Conservation (phyloP, 2,113 vertebrate species). For the Damaliscus lunatus region DNA sequence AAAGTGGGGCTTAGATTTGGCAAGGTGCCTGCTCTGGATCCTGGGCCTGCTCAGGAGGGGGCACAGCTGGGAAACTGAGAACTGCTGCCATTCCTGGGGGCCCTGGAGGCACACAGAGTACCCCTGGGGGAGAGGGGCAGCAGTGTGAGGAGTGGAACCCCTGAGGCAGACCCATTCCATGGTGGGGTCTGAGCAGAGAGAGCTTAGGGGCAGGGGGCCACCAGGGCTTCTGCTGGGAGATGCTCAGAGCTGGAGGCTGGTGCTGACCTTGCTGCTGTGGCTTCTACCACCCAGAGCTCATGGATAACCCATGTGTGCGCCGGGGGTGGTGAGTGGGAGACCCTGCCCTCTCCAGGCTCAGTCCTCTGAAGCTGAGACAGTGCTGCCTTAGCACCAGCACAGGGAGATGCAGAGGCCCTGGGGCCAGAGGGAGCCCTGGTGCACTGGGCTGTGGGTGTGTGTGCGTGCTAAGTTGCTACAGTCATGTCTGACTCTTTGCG, state of each 20-base stretch:
- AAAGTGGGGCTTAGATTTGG: neutral
- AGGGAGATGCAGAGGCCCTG: neutral
- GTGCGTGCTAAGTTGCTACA: neutral
- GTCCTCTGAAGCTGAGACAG: neutral
- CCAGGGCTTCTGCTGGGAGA: neutral
- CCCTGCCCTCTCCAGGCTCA: neutral
- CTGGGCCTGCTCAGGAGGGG: neutral
- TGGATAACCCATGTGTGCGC: neutral
- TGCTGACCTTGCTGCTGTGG: neutral
- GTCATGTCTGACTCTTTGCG: neutral
- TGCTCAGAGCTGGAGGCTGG: neutral
- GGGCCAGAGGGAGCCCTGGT: neutral
- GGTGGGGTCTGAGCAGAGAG: neutral
- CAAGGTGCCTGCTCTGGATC: neutral
- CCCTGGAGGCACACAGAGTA: neutral
- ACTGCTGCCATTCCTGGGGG: neutral
- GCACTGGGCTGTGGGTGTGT: neutral
- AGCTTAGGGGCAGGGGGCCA: neutral
- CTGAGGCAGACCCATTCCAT: neutral
- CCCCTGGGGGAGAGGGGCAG: neutral
- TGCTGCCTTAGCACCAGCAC: neutral
- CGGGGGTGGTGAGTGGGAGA: too few species aligned
- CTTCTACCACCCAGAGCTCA: neutral
- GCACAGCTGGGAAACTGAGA: neutral
- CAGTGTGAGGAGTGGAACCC: neutral